These are phyloP conservation scores for Thecophora atra DNA, from an alignment of 2,888 invertebrate genomes.

Conservation along the genomic window DNA sequence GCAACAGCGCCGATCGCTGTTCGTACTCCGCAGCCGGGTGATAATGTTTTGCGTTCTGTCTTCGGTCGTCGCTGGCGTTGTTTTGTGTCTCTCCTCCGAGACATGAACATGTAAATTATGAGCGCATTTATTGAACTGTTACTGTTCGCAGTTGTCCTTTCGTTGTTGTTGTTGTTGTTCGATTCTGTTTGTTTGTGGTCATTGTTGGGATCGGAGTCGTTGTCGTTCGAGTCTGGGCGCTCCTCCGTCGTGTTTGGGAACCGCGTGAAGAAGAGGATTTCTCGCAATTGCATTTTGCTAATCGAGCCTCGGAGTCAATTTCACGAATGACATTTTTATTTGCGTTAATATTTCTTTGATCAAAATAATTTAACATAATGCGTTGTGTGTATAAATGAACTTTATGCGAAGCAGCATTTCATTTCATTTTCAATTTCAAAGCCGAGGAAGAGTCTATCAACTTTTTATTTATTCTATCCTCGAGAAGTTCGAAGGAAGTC, in stretches of 20 bases:
- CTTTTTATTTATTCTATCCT: too few species aligned
- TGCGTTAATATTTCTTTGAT: conserved; percentile 28
- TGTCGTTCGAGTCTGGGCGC: conserved; percentile 22
- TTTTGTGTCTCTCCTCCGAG: conserved; percentile 8
- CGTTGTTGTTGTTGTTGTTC: conserved; percentile 26
- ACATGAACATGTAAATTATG: conserved; percentile 45
- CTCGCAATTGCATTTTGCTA: conserved; percentile 4
- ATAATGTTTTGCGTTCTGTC: conserved; percentile 43
- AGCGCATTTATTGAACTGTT: conserved; percentile 48
- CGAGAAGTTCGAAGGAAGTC: not conserved
- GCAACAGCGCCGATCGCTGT: conserved; percentile 25
- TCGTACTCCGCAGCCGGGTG: conserved; percentile 34
- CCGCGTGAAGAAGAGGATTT: conserved; percentile 21
- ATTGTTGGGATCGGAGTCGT: conserved; percentile 6
- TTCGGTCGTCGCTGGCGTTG: conserved; percentile 2
- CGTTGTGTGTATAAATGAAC: not conserved
- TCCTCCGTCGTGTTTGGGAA: too few species aligned
- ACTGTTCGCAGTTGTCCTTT: conserved; percentile 42
- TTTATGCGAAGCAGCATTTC: not conserved
- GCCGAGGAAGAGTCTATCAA: too few species aligned
- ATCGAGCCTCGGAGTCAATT: conserved; percentile 22
- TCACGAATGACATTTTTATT: conserved; percentile 35
- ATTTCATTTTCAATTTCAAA: conserved; percentile 8
- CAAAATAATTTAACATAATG: conserved; percentile 25
- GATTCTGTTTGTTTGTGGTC: conserved; percentile 11